Evolutionary conservation across 30 jellyfish, hydroid and myxozoan genomes (phyloP).

Genomic region (Aurelia aurita complex sp. Pacific): DNA sequence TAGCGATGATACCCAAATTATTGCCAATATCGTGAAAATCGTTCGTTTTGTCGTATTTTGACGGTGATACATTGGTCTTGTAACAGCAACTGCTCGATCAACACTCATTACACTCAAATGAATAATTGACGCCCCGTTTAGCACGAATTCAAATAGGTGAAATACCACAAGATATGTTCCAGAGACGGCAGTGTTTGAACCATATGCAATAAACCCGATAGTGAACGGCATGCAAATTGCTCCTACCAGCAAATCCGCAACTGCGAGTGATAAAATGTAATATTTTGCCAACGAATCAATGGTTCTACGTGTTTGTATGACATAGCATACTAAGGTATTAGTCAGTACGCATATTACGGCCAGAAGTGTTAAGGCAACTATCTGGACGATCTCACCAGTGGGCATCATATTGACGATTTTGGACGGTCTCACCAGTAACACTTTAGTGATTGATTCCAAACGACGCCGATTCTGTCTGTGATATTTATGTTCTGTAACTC

Average conservation of each 20-base stretch:
- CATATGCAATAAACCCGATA: background rate
- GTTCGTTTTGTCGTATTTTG: background rate
- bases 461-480: no score
- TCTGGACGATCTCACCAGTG: background rate
- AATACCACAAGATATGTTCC: background rate
- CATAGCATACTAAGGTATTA: background rate
- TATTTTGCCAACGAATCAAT: background rate
- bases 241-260: background rate
- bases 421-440: background rate
- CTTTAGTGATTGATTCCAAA: no score
- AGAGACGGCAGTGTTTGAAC: background rate
- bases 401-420: background rate
- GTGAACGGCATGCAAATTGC: background rate
- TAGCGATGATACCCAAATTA: background rate
- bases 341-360: background rate
- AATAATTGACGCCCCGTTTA: background rate
- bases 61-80: background rate
- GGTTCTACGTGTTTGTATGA: background rate
- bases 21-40: background rate
- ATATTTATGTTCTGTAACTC: no score
- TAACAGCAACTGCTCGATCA: background rate
- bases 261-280: background rate
- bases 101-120: background rate
- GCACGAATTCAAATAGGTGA: background rate
- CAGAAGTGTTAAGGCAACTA: background rate